phyloP scores from a whole-genome alignment of 2,888 invertebrate species.

The Esperia sulphurella region DNA sequence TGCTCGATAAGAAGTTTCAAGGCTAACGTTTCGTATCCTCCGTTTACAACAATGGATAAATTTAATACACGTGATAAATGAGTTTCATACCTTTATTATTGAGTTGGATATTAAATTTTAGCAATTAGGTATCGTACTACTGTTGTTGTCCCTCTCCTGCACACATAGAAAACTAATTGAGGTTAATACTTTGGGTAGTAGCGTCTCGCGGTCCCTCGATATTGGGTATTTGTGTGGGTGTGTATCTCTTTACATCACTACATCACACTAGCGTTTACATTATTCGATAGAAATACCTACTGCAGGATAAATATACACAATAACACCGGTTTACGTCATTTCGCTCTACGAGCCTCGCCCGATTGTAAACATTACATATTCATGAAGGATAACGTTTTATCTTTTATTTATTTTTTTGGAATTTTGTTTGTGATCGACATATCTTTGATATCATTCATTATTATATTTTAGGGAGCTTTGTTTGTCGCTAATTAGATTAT shows the following conservation, averaged over 20 bases:
- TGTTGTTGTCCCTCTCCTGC: constrained; percentile 13
- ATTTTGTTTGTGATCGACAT: too few relatives aligned
- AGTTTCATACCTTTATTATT: constrained; percentile 30
- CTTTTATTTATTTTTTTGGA: constrained; percentile 1
- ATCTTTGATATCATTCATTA: too few relatives aligned
- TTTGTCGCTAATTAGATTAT: too few relatives aligned
- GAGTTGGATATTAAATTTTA: constrained; percentile 25
- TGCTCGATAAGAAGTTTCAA: constrained; percentile 76
- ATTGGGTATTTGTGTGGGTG: constrained; percentile 18
- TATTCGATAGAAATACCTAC: constrained; percentile 17
- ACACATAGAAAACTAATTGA: constrained; percentile 31
- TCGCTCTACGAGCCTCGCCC: constrained; percentile 11
- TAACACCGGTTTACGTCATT: constrained; percentile 17
- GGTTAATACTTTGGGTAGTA: constrained; percentile 29
- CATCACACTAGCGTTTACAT: constrained; percentile 20
- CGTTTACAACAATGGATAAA: constrained; percentile 60
- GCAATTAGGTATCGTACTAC: constrained; percentile 18
- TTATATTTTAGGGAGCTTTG: too few relatives aligned
- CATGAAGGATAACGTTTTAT: constrained; percentile 14
- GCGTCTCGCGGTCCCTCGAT: constrained; percentile 12
- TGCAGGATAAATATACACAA: constrained; percentile 21
- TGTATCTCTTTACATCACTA: neutral
- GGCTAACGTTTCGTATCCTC: constrained; percentile 64
- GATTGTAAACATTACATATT: constrained; percentile 25
- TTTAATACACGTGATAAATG: constrained; percentile 43